Base-by-base conservation (phyloP, 1,140 invertebrate genomes). In the Argopecten irradians region DNA sequence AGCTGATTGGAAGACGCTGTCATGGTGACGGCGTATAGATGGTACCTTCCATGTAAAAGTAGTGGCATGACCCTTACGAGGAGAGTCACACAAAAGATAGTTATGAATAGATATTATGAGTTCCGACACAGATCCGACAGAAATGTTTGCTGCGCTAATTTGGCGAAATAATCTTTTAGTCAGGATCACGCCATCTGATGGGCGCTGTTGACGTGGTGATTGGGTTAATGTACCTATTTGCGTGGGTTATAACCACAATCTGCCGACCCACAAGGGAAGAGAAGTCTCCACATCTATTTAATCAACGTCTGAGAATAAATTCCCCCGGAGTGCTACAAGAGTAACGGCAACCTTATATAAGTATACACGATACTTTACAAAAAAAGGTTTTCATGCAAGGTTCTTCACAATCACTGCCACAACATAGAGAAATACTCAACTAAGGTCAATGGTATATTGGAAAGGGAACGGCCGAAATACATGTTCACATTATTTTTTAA, bases 21-120 rank as follows among this genome's bases (percentile, higher is more conserved):
- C n/a, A 0, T 3, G 55, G 28, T 28, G 55, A 71, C 1, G 14
- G 5, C 22, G 5, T 28, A 0, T 1, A 46, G 9, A 19, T 19
- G 14, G n/a, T 71, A 28, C 5, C 55, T 71, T 28, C 55, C n/a
- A n/a, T n/a, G 2, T 71, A 71, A 22, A 3, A 28, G 1, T 28
- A 28, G 55, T 71, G 55, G 16, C 16, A n/a, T 71, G 55, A n/a
- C 55, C 19, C 22, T 71, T 22, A 71, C 22, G 22, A 71, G 28
- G 22, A 71, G n/a, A 71, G 1, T 22, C 28, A 28, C 22, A 71
- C 55, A 71, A n/a, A 28, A n/a, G 28, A 28, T 71, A 71, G 22
- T n/a, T 71, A 71, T 71, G 55, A 71, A 71, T 71, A 71, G 55
- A 71, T 71, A 71, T 71, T 71, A 71, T 71, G 55, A 71, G 5